phyloP scores from a whole-genome alignment of 2,797 vertebrate species.

The Gadopsis bispinosus region DNA sequence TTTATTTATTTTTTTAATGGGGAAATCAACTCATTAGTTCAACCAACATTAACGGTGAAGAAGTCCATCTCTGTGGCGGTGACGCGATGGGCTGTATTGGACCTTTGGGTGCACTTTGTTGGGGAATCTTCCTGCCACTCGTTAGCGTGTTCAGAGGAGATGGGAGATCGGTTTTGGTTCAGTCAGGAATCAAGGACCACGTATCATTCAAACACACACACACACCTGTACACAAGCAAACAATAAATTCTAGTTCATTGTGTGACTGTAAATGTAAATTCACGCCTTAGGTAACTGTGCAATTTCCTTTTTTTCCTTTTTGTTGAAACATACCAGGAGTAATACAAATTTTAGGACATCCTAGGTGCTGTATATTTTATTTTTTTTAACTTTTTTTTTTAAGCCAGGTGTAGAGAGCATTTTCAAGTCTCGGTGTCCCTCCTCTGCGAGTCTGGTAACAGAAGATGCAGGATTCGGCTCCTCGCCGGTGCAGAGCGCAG shows the following conservation, averaged over 20 bases:
- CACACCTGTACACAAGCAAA: constrained; percentile 35
- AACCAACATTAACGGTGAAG: constrained; percentile 27
- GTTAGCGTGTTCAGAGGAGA: constrained; percentile 58
- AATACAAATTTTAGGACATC: constrained; percentile 63
- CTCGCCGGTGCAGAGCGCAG: constrained; percentile 23
- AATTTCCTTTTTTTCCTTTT: constrained; percentile 61
- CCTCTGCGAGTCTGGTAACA: background rate
- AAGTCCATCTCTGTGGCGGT: constrained; percentile 7
- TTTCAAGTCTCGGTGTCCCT: constrained; percentile 40
- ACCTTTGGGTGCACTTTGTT: constrained; percentile 17
- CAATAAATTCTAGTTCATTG: constrained; percentile 42
- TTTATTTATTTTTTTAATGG: background rate
- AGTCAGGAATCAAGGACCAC: constrained; percentile 65
- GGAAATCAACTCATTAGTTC: constrained; percentile 41
- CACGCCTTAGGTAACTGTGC: constrained; percentile 77
- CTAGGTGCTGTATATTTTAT: constrained; percentile 24
- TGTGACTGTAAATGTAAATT: constrained; percentile 70
- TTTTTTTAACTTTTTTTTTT: background rate
- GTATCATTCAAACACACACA: constrained; percentile 17
- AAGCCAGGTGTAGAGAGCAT: constrained; percentile 20
- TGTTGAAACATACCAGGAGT: constrained; percentile 70
- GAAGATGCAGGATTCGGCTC: constrained; percentile 27
- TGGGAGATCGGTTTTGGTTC: constrained; percentile 67
- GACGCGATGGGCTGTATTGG: constrained; percentile 8
- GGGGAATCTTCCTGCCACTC: constrained; percentile 37